Evolutionary conservation across 2,888 invertebrate genomes (phyloP), one percentile per base, ranked within the genome.

Genomic region (Philhelius pedissequus): DNA sequence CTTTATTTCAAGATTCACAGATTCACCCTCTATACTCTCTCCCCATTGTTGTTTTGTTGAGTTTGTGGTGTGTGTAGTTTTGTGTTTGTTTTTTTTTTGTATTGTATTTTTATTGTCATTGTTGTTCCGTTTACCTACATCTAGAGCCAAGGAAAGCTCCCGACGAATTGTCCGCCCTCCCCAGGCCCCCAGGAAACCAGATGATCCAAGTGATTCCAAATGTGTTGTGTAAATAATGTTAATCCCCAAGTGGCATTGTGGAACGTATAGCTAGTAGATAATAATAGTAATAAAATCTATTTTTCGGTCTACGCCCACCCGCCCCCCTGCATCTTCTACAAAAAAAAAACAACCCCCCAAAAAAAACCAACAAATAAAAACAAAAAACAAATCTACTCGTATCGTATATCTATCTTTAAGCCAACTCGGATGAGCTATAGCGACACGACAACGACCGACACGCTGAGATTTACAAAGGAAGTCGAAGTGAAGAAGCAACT

Each of bases 331-430:
- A 48, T 30, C 22, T 32, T 48, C 22, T 22, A n/a, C 13, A 30
- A 43, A 2, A 2, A 18, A 38, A 30, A 54, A 86, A 88, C 88
- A 87, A 87, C 82, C 87, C 70, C 75, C 74, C 68, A 82, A 83
- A 89, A 88, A 88, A 88, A 89, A n/a, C n/a, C n/a, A 88, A 43
- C 3, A 9, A 9, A 43, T 66, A 80, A 83, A 89, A 89, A 88
- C 86, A 89, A 88, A 87, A 87, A 86, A 88, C 87, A 87, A 87
- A 87, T 87, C 87, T 88, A 87, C 79, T 87, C 87, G n/a, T n/a
- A n/a, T n/a, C n/a, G n/a, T n/a, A n/a, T n/a, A 86, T 87, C 87
- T 86, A 62, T 27, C 71, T 27, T n/a, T n/a, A n/a, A n/a, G n/a
- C n/a, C n/a, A n/a, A n/a, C 75, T 30, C 27, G 52, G 50, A 60